These are phyloP conservation scores for Manacus vitellinus DNA, from an alignment of 2,113 vertebrate species.

Conservation along the genomic window DNA sequence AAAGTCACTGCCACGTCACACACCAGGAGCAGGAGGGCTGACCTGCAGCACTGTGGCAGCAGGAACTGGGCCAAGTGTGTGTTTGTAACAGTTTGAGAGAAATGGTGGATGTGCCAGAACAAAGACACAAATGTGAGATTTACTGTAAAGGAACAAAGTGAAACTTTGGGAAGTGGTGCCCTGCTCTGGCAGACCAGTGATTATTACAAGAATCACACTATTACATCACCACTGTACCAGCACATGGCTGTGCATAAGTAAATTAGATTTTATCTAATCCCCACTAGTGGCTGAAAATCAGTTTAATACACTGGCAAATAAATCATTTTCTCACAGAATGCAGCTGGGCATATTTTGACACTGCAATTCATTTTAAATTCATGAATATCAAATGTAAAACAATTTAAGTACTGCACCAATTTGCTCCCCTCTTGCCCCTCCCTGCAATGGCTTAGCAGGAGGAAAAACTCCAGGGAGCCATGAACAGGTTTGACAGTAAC, in stretches of 20 bases:
- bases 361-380: background rate
- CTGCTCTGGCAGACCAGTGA: background rate
- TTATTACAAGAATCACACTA: background rate
- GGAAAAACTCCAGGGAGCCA: background rate
- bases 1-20: background rate
- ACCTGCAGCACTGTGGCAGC: background rate
- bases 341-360: background rate
- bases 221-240: background rate
- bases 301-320: background rate
- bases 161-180: background rate
- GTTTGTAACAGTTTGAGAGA: no score
- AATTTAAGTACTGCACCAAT: background rate
- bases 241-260: background rate
- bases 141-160: background rate
- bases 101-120: fast-evolving
- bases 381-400: background rate
- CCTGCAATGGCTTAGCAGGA: background rate
- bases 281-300: background rate
- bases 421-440: background rate
- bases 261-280: background rate
- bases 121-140: background rate
- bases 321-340: background rate
- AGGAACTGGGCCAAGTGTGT: background rate
- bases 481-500: background rate
- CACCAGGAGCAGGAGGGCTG: background rate